Base-by-base conservation (phyloP, 1,140 invertebrate genomes). In the Eueides isabella region DNA sequence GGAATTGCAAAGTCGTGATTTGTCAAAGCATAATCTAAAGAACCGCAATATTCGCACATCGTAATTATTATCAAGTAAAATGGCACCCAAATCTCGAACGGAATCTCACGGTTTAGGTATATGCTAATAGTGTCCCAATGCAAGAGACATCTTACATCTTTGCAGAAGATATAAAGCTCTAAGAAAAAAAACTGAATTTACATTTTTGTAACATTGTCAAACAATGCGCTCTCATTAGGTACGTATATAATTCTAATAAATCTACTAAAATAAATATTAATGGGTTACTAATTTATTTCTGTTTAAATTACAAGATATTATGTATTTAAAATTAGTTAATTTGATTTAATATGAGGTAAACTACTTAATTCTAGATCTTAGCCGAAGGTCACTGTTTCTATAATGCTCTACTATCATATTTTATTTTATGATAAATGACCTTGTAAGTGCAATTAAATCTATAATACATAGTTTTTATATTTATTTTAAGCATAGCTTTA, bases 1-100 rank as follows among this genome's bases (percentile, higher is more conserved):
- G 85, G 89, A 92, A 92, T 92, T 92, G 91, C 91, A 83, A 92
- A 92, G 89, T 92, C 91, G 89, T 92, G 91, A 92, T 92, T 92
- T 92, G 91, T 92, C 91, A 92, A 92, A 92, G 91, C 85, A 92
- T 91, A 92, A 91, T 91, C 88, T 89, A 90, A 91, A 88, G 89
- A 89, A 91, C 89, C 85, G 85, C 91, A 87, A 88, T 92, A 91
- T 92, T 92, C 89, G 89, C 91, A 92, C 91, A 91, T 92, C 91
- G 91, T 92, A 91, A 91, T 92, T 91, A 91, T 92, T 92, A 91
- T 90, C 89, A 81, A 80, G 86, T 85, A 92, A 90, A 90, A 91
- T 90, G 86, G 86, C 87, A 90, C 83, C 90, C 83, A 83, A 90
- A 90, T 88, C 89, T 89, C 85, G 79, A 76, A 77, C 79, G 76